phyloP scores from a whole-genome alignment of 2,888 invertebrate genomes.

The Pandemis heparana region DNA sequence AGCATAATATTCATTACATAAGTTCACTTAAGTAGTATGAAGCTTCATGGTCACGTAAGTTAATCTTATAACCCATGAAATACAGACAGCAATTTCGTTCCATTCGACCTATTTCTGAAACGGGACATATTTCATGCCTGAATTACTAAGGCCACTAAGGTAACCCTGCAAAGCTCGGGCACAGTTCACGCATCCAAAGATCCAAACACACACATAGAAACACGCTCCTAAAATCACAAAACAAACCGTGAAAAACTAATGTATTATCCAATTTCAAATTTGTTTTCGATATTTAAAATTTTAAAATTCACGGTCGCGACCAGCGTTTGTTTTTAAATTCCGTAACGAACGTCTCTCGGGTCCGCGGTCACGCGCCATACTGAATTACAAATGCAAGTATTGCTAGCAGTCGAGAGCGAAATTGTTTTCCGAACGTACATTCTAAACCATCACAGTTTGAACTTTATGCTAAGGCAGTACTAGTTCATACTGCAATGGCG shows the following conservation, averaged over 20 bases:
- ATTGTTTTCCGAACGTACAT: constrained; percentile 70
- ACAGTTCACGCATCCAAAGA: constrained; percentile 11
- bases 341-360: constrained; percentile 59
- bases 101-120: constrained; percentile 35
- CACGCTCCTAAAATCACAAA: constrained; percentile 38
- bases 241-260: constrained; percentile 39
- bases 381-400: constrained; percentile 71
- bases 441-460: constrained; percentile 54
- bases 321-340: constrained; percentile 25
- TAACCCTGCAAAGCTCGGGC: neutral
- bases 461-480: constrained; percentile 57
- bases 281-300: constrained; percentile 22
- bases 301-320: constrained; percentile 29
- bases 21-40: neutral
- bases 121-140: constrained; percentile 32
- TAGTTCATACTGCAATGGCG: constrained; percentile 58
- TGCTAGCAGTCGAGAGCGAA: constrained; percentile 75
- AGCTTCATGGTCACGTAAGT: neutral
- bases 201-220: constrained; percentile 34
- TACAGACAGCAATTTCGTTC: constrained; percentile 21
- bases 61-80: constrained; percentile 11
- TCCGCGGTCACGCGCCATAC: constrained; percentile 77
- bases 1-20: neutral
- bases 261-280: constrained; percentile 15
- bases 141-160: constrained; percentile 29